Evolutionary conservation across 2,888 invertebrate genomes (phyloP), one percentile per base, ranked within the genome.

Genomic region (Sabatieria punctata): DNA sequence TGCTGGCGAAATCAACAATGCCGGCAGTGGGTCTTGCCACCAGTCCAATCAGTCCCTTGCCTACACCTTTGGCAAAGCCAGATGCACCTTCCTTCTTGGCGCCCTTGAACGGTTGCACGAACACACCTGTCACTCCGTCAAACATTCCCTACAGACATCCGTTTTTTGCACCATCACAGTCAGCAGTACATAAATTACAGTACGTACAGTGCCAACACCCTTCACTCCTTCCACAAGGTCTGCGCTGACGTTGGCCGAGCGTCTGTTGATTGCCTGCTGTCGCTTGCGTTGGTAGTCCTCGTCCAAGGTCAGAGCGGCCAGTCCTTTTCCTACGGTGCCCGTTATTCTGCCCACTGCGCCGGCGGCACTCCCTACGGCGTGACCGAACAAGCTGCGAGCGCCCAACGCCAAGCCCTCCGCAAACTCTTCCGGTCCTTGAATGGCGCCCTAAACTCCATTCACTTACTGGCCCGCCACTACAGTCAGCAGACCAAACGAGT

Each of bases 401-500:
- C 97, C 97, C 43, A 93, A 73, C 49, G 85, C 79, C 54, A 99
- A 71, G 1, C 97, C 97, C 70, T 95, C 93, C 0, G 88, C 95
- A 70, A 99, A 99, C 72, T 99, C 97, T 49, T 91, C 89, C 13
- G 95, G 95, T 0, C 97, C 97, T 73, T 95, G 91, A 67, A 97
- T 88, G 2, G 89, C 89, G 30, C 91, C 89, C 81, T 86, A 68
- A 3, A 56, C 52, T 23, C 41, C 49, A 15, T 38, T 19, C 39
- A 52, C 21, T 19, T 38, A n/a, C n/a, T n/a, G n/a, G n/a, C n/a
- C n/a, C n/a, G n/a, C n/a, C n/a, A n/a, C n/a, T n/a, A n/a, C n/a
- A n/a, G n/a, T n/a, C n/a, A n/a, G n/a, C n/a, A n/a, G n/a, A n/a
- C n/a, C n/a, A n/a, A n/a, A n/a, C n/a, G n/a, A n/a, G n/a, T n/a